These are phyloP conservation scores for Prenolepis imparis DNA, from an alignment of 2,888 invertebrate genomes.

Conservation along the genomic window DNA sequence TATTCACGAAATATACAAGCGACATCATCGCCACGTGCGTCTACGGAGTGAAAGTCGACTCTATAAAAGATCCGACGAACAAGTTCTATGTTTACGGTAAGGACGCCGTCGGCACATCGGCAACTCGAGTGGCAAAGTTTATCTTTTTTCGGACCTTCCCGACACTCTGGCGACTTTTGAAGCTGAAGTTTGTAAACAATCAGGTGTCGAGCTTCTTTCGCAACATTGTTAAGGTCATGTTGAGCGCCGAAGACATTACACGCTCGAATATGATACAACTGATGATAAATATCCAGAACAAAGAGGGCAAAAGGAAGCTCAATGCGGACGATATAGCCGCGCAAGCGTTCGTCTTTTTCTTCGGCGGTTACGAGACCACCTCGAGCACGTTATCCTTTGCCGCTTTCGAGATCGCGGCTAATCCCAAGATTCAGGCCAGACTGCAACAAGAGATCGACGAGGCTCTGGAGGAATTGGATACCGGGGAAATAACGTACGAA, in stretches of 20 bases:
- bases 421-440: neutral
- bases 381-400: neutral
- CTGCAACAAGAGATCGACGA: conserved; percentile 25
- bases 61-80: conserved; percentile 73
- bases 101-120: neutral
- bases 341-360: conserved; percentile 13
- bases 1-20: conserved; percentile 69
- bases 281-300: conserved; percentile 23
- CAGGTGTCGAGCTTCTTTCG: conserved; percentile 58
- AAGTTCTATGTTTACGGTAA: conserved; percentile 74
- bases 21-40: conserved; percentile 75
- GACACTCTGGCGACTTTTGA: conserved; percentile 16
- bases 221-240: conserved; percentile 53
- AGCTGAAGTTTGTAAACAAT: conserved; percentile 50
- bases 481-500: conserved; percentile 9
- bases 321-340: conserved; percentile 19
- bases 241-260: conserved; percentile 55
- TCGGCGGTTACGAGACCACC: neutral
- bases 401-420: neutral
- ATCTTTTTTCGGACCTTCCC: conserved; percentile 59
- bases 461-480: neutral
- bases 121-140: conserved; percentile 45
- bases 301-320: neutral
- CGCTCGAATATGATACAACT: conserved; percentile 36
- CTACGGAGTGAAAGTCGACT: conserved; percentile 74